These are phyloP conservation scores for Ceratoteleas bidentatus DNA, from an alignment of 1,140 invertebrate genomes.

Conservation along the genomic window DNA sequence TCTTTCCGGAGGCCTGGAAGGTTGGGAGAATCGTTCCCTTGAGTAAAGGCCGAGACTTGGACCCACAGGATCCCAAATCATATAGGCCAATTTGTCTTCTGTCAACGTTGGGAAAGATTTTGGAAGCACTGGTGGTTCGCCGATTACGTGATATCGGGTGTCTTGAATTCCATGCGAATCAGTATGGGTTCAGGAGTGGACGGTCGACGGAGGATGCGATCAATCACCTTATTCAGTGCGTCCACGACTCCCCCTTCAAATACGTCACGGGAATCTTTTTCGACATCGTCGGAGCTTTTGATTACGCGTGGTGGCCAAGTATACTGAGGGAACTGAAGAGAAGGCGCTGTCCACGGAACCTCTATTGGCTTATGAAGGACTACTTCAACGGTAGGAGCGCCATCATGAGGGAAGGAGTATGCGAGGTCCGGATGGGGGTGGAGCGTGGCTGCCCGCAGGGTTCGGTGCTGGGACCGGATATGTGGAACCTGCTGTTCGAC, in stretches of 20 bases:
- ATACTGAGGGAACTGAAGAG: not conserved
- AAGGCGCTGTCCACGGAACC: not conserved
- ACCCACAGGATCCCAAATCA: too few relatives aligned
- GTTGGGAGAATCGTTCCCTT: too few relatives aligned
- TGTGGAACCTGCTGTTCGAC: constrained; percentile 2
- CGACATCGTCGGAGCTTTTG: not conserved
- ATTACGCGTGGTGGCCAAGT: too few relatives aligned
- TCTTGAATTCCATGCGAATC: not conserved
- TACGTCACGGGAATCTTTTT: not conserved
- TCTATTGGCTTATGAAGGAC: not conserved
- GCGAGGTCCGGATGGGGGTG: not conserved
- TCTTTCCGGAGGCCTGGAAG: too few relatives aligned
- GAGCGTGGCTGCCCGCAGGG: not conserved
- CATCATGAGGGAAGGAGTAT: not conserved
- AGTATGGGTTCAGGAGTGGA: not conserved
- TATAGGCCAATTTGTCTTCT: constrained; percentile 1
- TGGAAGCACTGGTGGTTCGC: not conserved
- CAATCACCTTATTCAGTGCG: not conserved
- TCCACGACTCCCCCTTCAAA: not conserved
- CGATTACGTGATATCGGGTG: not conserved
- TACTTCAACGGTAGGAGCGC: not conserved
- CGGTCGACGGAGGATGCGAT: not conserved
- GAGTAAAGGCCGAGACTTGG: too few relatives aligned
- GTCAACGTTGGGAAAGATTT: not conserved
- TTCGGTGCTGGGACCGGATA: not conserved